Conservation (phyloP, 1,140 invertebrate species). For the Holcopasites calliopsidis region DNA sequence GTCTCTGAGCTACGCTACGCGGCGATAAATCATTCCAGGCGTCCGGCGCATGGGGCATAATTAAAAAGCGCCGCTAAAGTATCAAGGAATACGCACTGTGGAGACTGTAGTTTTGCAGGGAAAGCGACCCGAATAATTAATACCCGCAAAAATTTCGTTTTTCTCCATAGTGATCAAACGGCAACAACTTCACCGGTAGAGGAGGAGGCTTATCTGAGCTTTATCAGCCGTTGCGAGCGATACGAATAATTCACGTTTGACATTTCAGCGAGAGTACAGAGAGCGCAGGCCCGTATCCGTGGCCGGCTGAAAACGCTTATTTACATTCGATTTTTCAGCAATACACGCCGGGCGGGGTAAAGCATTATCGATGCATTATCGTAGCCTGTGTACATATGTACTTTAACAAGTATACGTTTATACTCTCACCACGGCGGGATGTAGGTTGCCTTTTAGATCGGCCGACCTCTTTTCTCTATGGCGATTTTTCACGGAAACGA, state of each 20-base stretch:
- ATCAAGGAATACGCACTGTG: not conserved
- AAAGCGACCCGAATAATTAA: not conserved
- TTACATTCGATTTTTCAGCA: constrained; percentile 38
- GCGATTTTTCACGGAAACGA: constrained; percentile 59
- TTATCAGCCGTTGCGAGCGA: not conserved
- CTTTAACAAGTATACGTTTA: constrained; percentile 22
- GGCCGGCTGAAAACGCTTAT: constrained; percentile 26
- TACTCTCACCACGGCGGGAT: constrained; percentile 44
- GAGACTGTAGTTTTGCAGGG: too few relatives aligned
- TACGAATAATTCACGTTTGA: constrained; percentile 44
- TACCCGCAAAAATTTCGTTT: not conserved
- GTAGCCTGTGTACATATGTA: too few relatives aligned
- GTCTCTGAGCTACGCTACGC: not conserved
- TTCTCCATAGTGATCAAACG: not conserved
- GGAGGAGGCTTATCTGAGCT: not conserved
- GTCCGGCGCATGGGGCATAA: not conserved
- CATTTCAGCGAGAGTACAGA: constrained; percentile 17
- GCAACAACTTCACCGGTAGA: not conserved
- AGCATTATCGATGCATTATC: constrained; percentile 25
- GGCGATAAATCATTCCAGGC: not conserved
- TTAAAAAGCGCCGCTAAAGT: not conserved
- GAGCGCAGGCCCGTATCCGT: not conserved
- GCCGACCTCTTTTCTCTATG: constrained; percentile 58
- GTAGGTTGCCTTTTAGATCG: constrained; percentile 63
- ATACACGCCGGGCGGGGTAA: constrained; percentile 3